Base-by-base conservation (phyloP, 53 echinoderm and acorn worm species). In the Crossaster papposus region DNA sequence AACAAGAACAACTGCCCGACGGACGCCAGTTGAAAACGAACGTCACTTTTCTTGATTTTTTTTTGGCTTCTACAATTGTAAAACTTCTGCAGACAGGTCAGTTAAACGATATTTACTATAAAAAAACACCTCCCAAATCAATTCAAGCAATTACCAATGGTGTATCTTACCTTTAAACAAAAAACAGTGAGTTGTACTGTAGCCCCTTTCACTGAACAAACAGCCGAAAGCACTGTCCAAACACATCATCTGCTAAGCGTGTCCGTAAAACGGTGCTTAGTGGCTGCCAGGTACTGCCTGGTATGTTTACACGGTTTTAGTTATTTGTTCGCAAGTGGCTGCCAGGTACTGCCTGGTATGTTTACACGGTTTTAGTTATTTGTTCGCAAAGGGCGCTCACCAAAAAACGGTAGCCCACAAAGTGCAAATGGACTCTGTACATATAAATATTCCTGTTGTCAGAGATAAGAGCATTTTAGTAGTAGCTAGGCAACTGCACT, bases 401-500 rank as follows among this genome's bases (percentile, higher is more conserved):
- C 30, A 14, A 30, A 14, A n/a, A 36, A 29, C 22, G 62, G n/a
- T 12, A 17, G 14, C 30, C 33, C 31, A 44, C 20, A 28, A 24
- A 79, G 71, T 14, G 34, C 31, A 83, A 65, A 65, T 70, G 70
- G 64, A 26, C 44, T 31, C 33, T 13, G 65, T n/a, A 38, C n/a
- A 65, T 38, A 44, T 7, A 44, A 44, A 44, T 38, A 20, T 35
- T 64, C 32, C 62, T 82, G 64, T 82, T 58, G 55, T 58, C 20
- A 30, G 18, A 53, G 81, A 24, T 18, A 10, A 15, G n/a, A 34
- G 65, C 36, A 34, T 12, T 37, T 70, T 36, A 50, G 50, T 13
- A 10, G 83, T 83, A 65, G 29, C 83, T 30, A 68, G 54, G 83
- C 29, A 65, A 83, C 83, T 30, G 23, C n/a, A 83, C 83, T 83